Conservation (phyloP, 1,140 invertebrate genomes). For the Anagrus nilaparvatae region DNA sequence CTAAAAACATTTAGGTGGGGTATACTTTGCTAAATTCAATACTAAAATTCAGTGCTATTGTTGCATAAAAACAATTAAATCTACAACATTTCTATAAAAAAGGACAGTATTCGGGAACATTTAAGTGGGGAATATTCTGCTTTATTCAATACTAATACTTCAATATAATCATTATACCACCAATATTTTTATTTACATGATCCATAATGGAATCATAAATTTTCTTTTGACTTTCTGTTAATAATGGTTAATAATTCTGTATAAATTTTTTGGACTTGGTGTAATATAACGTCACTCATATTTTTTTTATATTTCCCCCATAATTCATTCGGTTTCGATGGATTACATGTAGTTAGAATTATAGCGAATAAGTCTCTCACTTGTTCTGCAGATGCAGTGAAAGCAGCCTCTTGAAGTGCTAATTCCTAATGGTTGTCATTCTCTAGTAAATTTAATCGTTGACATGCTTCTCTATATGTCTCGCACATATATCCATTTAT, state of each 20-base stretch:
- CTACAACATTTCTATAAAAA: too few species aligned
- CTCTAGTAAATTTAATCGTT: not conserved
- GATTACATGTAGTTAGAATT: conserved; percentile 2
- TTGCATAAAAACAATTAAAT: too few species aligned
- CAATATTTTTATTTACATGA: conserved; percentile 6
- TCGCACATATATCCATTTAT: too few species aligned
- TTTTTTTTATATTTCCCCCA: conserved; percentile 13
- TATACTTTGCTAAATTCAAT: too few species aligned
- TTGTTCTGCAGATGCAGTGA: not conserved
- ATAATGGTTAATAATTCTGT: not conserved
- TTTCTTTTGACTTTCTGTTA: conserved; percentile 13
- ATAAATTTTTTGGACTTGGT: not conserved
- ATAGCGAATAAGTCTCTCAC: not conserved
- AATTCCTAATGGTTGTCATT: conserved; percentile 18
- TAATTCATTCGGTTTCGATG: conserved; percentile 10
- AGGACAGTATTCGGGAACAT: too few species aligned
- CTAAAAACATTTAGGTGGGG: too few species aligned
- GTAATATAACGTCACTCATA: conserved; percentile 15
- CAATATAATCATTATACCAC: conserved; percentile 17
- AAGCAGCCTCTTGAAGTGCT: too few species aligned
- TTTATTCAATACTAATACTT: too few species aligned
- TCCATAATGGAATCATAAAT: conserved; percentile 19
- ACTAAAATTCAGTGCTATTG: too few species aligned
- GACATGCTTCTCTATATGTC: not conserved
- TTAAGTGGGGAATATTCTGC: too few species aligned